phyloP scores from a whole-genome alignment of 2,888 invertebrate species.

The Coelinius sp. region DNA sequence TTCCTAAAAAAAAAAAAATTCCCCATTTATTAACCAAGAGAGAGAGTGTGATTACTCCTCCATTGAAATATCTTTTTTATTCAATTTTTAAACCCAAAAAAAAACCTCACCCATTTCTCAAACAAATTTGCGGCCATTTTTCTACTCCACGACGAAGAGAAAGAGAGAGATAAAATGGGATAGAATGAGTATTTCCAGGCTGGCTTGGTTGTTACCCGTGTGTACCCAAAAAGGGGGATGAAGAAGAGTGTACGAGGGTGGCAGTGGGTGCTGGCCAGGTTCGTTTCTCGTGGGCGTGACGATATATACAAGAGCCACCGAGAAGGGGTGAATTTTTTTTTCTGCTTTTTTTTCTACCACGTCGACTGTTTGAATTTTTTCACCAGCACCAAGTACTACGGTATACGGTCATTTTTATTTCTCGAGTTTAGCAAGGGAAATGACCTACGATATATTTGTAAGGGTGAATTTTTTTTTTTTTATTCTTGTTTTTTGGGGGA shows the following conservation, averaged over 20 bases:
- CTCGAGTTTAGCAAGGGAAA: constrained; percentile 68
- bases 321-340: not conserved
- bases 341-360: constrained; percentile 5
- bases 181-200: constrained; percentile 5
- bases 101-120: constrained; percentile 36
- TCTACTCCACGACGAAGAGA: constrained; percentile 51
- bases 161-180: constrained; percentile 42
- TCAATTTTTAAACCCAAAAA: constrained; percentile 26
- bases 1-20: constrained; percentile 2
- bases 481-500: constrained; percentile 46
- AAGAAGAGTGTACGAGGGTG: constrained; percentile 36
- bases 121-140: constrained; percentile 63
- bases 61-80: not conserved
- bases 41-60: not conserved
- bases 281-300: constrained; percentile 26
- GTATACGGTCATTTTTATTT: constrained; percentile 48
- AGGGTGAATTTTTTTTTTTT: constrained; percentile 50
- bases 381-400: constrained; percentile 18
- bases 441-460: constrained; percentile 69
- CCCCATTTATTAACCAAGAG: not conserved
- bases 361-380: constrained; percentile 34
- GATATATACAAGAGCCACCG: not conserved
- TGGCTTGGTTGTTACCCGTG: constrained; percentile 45
- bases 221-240: constrained; percentile 38
- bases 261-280: constrained; percentile 28